These are phyloP conservation scores for Agriopis aurantiaria DNA, from an alignment of 2,888 invertebrate species.

Conservation along the genomic window DNA sequence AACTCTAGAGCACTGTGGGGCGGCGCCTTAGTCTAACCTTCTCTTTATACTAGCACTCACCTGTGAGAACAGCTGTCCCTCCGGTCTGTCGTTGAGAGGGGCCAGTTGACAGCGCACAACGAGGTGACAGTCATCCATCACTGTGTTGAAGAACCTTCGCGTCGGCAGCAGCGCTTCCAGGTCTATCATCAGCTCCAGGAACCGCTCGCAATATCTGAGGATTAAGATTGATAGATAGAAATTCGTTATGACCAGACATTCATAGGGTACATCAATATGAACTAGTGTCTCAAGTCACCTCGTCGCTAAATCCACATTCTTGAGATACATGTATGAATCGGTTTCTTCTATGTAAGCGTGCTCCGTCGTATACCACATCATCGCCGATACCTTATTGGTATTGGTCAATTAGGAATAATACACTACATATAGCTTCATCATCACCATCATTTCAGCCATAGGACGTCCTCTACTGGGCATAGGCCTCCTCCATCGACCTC, in stretches of 20 bases:
- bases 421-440: too few relatives aligned
- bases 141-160: constrained; percentile 97
- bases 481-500: too few relatives aligned
- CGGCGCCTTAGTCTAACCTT: too few relatives aligned
- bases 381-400: too few relatives aligned
- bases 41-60: constrained; percentile 84
- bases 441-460: too few relatives aligned
- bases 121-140: constrained; percentile 97
- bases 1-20: too few relatives aligned
- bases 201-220: constrained; percentile 95
- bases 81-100: constrained; percentile 89
- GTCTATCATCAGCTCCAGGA: constrained; percentile 98
- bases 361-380: too few relatives aligned
- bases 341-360: too few relatives aligned
- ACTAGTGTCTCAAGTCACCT: neutral
- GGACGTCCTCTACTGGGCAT: too few relatives aligned
- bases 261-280: neutral
- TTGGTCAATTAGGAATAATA: too few relatives aligned
- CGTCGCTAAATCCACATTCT: too few relatives aligned
- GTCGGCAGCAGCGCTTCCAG: constrained; percentile 98
- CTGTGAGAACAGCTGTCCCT: constrained; percentile 97
- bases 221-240: neutral
- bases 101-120: constrained; percentile 96
- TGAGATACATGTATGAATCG: too few relatives aligned
- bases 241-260: neutral